A percentile compares a stretch with the other conserved stretches of the same genome.
phyloP scores from a whole-genome alignment of 2,888 invertebrate species.

The Germaria angustata region DNA sequence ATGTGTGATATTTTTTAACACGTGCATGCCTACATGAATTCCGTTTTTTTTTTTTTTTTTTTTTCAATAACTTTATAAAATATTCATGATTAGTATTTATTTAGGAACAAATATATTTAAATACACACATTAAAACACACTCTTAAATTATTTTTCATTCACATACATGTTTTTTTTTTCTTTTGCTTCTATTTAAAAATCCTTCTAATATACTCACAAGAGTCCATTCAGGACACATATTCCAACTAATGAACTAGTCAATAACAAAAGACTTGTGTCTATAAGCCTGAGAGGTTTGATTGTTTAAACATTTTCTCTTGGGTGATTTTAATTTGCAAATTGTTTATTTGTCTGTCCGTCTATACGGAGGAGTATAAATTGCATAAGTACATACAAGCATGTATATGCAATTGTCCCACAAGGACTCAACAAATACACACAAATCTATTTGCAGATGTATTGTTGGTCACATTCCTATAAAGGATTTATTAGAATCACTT shows the following conservation, averaged over 20 bases:
- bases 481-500: background rate
- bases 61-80: background rate
- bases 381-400: too few species aligned
- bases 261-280: background rate
- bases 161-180: background rate
- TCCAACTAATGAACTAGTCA: background rate
- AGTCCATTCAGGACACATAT: background rate
- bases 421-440: background rate
- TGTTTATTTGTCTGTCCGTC: background rate
- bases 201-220: background rate
- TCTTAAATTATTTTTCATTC: background rate
- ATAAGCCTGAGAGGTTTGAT: background rate
- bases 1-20: background rate
- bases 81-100: background rate
- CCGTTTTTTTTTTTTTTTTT: background rate
- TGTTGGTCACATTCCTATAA: background rate
- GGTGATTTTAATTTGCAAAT: slow-evolving; percentile 16
- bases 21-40: background rate
- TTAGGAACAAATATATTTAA: background rate
- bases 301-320: slow-evolving; percentile 22
- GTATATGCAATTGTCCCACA: background rate
- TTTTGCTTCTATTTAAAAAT: background rate
- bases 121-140: background rate
- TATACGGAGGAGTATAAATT: background rate
- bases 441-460: too few species aligned